Percentiles rank a stretch among this genome's conserved stretches.
Evolutionary conservation across 2,113 vertebrate genomes (phyloP).

Genomic region (Microtus montanus): DNA sequence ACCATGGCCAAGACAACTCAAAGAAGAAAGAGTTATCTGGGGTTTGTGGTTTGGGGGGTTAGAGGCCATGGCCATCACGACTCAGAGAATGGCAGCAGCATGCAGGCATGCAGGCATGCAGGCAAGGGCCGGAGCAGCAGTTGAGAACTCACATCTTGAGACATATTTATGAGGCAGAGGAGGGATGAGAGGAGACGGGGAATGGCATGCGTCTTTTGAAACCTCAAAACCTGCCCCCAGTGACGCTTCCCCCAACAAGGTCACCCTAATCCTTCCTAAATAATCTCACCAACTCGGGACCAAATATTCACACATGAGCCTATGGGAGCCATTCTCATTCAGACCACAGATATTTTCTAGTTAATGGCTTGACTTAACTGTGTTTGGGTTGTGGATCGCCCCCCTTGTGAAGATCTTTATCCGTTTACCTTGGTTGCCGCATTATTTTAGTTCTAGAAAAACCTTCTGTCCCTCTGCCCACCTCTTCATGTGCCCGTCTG

Average conservation of each 20-base stretch:
- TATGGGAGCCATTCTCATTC: neutral
- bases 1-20: neutral
- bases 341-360: neutral
- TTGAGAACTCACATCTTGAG: neutral
- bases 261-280: neutral
- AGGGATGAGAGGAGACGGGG: accelerated
- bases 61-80: neutral
- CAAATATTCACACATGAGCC: neutral
- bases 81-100: neutral
- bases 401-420: neutral
- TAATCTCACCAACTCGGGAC: neutral
- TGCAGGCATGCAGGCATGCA: no score
- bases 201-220: neutral
- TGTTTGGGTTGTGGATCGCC: neutral
- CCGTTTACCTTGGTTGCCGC: neutral
- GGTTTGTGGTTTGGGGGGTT: neutral
- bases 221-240: neutral
- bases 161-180: neutral
- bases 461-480: neutral
- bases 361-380: neutral
- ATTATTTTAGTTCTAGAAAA: neutral
- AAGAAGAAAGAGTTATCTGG: neutral
- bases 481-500: neutral
- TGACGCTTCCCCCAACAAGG: neutral
- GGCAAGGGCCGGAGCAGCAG: neutral